A percentile compares a stretch with the other conserved stretches of the same genome.
Evolutionary conservation across 2,888 invertebrate genomes (phyloP).

Genomic region (Nyleta sp.): DNA sequence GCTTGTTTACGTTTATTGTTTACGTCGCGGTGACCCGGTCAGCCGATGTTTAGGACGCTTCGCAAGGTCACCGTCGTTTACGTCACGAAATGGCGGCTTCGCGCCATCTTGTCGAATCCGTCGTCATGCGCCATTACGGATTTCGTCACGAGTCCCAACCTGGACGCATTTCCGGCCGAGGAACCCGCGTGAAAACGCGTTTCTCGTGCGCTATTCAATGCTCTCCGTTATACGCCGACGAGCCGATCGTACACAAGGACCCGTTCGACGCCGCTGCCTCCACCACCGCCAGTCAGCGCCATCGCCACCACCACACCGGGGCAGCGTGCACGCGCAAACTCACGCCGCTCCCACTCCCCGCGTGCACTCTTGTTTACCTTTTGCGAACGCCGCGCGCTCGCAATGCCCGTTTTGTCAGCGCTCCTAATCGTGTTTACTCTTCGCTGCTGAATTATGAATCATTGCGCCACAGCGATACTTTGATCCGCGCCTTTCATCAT

Average conservation of each 20-base stretch:
- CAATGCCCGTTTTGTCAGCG: conserved; percentile 29
- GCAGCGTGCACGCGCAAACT: conserved; percentile 34
- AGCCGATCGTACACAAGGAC: conserved; percentile 58
- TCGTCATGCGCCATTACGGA: neutral
- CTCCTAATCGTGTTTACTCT: conserved; percentile 32
- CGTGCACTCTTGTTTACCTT: conserved; percentile 50
- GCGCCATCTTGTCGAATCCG: neutral
- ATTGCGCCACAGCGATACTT: conserved; percentile 1
- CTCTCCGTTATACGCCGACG: conserved; percentile 56
- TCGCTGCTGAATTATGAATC: conserved; percentile 34
- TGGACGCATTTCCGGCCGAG: neutral
- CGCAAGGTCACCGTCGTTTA: conserved; percentile 15
- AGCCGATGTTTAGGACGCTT: conserved; percentile 27
- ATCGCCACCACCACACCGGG: conserved; percentile 34
- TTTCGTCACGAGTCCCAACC: too few relatives aligned
- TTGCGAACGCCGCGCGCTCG: conserved; percentile 38
- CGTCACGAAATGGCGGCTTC: neutral
- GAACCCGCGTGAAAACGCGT: too few relatives aligned
- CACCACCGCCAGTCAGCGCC: conserved; percentile 26
- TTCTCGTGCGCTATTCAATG: conserved; percentile 31
- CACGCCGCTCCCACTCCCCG: conserved; percentile 15
- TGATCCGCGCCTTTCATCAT: conserved; percentile 9
- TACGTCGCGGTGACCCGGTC: conserved; percentile 47
- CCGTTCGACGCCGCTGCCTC: conserved; percentile 38
- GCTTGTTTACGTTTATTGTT: conserved; percentile 49